Percentiles rank a stretch among this genome's conserved stretches.
Conservation (phyloP, 2,888 invertebrate species). For the Morpho deidamia region DNA sequence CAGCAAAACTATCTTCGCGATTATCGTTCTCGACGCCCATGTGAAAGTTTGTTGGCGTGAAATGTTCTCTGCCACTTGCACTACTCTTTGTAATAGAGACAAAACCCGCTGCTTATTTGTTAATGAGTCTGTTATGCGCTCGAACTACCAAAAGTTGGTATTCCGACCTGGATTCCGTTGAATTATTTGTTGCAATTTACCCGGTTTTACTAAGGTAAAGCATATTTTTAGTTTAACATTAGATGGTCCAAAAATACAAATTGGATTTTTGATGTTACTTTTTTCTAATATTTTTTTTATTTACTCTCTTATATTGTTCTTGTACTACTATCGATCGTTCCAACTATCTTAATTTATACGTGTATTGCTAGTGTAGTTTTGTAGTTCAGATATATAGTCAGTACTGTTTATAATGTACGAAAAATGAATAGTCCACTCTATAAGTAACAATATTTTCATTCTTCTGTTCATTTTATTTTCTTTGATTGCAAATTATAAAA, state of each 20-base stretch:
- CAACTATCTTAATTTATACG: too few relatives aligned
- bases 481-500: too few relatives aligned
- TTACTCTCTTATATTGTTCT: too few relatives aligned
- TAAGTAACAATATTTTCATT: too few relatives aligned
- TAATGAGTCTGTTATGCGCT: constrained; percentile 19
- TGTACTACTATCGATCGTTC: too few relatives aligned
- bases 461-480: too few relatives aligned
- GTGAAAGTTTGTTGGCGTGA: constrained; percentile 23
- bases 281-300: neutral
- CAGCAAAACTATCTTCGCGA: constrained; percentile 30
- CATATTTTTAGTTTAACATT: too few relatives aligned
- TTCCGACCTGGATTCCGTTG: neutral
- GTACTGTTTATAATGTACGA: too few relatives aligned
- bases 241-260: neutral
- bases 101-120: constrained; percentile 15
- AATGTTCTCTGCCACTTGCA: constrained; percentile 17
- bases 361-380: too few relatives aligned
- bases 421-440: too few relatives aligned
- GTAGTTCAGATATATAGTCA: too few relatives aligned
- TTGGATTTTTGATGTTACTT: neutral
- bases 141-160: constrained; percentile 11
- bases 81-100: constrained; percentile 20
- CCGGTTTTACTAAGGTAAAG: neutral
- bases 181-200: constrained; percentile 8
- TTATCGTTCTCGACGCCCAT: constrained; percentile 21